Evolutionary conservation across 2,113 vertebrate genomes (phyloP), one percentile per base, ranked within the genome.

Genomic region (Varanus salvator): DNA sequence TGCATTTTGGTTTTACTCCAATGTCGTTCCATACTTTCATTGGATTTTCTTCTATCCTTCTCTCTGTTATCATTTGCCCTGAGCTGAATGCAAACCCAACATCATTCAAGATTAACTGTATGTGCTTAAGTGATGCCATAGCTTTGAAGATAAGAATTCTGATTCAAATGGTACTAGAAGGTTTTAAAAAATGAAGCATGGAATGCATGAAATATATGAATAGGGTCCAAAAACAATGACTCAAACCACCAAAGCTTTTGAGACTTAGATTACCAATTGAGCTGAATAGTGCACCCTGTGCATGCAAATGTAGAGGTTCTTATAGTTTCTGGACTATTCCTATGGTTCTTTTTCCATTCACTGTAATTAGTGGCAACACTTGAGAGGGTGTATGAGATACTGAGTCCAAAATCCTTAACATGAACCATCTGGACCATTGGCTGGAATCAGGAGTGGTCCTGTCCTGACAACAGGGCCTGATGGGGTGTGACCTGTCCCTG

Each of bases 21-120:
- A 66, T 94, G 90, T 84, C 12, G 84, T 87, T 80, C 1, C 15
- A 0, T 82, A 91, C 3, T 80, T 92, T 75, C 50, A 52, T 44
- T 12, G 31, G 7, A 0, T 2, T 19, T 66, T 64, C 44, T 89
- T 82, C 27, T 66, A 11, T 21, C 8, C 27, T 9, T 68, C 44
- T 6, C 87, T 86, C 87, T 84, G 60, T 48, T 34, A 81, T 44
- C 29, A 27, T 50, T 80, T 86, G 9, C 85, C 27, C n/a, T 85
- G 54, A 81, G 85, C 83, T 76, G 11, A 80, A 52, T 34, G 29
- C 5, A 48, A 78, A 82, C 0, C 83, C 66, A 2, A 52, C 29
- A 50, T 17, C 21, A 9, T 75, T 82, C n/a, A 87, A 2, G 85
- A 60, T 50, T 48, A 89, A 38, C 34, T 83, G 88, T 27, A 75